These are phyloP conservation scores for Psilanteris sp. DNA, from an alignment of 1,140 invertebrate genomes.

Conservation along the genomic window DNA sequence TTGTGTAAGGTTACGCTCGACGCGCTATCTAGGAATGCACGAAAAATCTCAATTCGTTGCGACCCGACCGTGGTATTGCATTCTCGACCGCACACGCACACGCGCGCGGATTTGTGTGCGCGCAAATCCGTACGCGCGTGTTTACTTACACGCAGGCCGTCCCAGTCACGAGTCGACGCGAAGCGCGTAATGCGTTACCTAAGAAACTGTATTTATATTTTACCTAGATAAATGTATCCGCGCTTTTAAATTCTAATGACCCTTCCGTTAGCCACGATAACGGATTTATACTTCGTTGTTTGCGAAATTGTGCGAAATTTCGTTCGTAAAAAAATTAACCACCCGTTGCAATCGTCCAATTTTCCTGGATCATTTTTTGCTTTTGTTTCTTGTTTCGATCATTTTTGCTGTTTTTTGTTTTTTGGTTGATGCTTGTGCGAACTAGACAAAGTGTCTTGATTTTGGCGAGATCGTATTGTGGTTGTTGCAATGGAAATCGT, in stretches of 20 bases:
- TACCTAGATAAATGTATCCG: conserved; percentile 6
- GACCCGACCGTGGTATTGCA: conserved; percentile 35
- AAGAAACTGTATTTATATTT: conserved; percentile 53
- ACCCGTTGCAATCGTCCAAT: no score
- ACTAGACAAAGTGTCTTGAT: no score
- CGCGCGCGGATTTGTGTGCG: not conserved
- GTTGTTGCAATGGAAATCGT: no score
- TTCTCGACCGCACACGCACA: conserved; percentile 31
- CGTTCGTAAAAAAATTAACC: no score
- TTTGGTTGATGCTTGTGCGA: no score
- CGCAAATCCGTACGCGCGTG: conserved; percentile 18
- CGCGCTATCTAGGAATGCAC: conserved; percentile 50
- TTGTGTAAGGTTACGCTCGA: conserved; percentile 55
- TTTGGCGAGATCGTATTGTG: no score
- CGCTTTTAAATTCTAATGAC: conserved; percentile 12
- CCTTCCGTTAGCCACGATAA: no score
- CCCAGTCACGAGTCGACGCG: conserved; percentile 31
- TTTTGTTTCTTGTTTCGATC: no score
- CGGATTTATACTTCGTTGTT: no score
- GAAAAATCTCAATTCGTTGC: conserved; percentile 60
- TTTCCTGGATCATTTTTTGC: no score
- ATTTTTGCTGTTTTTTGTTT: no score
- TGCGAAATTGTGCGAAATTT: no score
- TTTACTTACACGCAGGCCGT: conserved; percentile 17
- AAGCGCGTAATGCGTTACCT: conserved; percentile 59